Evolutionary conservation across 2,797 vertebrate species (phyloP).

Genomic region (Crossoptilon crossoptilon): DNA sequence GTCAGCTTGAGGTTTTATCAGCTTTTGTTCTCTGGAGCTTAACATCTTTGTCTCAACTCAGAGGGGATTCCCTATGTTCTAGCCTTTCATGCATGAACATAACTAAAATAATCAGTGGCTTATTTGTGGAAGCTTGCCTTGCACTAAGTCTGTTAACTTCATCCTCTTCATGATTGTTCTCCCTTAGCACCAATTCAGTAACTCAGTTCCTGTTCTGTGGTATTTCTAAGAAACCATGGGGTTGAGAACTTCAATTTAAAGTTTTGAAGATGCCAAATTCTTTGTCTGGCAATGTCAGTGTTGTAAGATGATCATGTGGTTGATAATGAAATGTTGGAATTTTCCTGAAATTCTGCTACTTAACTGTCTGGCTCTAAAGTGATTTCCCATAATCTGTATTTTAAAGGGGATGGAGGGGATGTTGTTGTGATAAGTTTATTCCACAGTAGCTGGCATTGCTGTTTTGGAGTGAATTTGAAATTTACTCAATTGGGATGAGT

Average conservation of each 20-base stretch:
- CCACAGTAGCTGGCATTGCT: background rate
- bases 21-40: background rate
- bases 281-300: background rate
- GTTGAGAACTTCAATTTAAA: background rate
- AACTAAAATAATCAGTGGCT: background rate
- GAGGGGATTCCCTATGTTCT: background rate
- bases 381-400: background rate
- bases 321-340: background rate
- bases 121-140: background rate
- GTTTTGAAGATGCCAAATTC: background rate
- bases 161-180: background rate
- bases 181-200: background rate
- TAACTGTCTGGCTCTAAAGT: background rate
- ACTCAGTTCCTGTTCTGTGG: background rate
- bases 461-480: background rate
- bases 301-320: background rate
- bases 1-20: background rate
- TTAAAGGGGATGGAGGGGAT: background rate
- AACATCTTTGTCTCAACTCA: background rate
- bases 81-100: background rate
- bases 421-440: background rate
- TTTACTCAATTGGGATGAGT: background rate
- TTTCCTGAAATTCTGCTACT: background rate
- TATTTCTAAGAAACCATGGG: background rate
- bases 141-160: background rate